Conservation (phyloP, 2,888 invertebrate species). For the Athripsodes cinereus region DNA sequence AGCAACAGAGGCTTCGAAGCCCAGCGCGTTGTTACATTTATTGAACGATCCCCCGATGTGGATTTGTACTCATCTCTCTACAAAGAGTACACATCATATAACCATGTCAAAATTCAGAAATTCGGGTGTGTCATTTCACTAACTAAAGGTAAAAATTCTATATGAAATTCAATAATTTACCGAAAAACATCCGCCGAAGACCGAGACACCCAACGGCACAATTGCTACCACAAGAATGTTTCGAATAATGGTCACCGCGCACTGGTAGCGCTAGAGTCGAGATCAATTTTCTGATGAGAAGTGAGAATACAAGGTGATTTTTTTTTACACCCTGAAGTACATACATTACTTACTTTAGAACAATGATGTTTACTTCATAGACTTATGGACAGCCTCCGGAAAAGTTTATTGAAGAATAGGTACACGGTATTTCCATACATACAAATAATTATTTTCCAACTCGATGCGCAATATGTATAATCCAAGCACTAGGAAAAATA, state of each 20-base stretch:
- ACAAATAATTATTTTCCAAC: no score
- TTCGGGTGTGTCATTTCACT: neutral
- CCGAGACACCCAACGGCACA: conserved; percentile 12
- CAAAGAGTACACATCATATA: neutral
- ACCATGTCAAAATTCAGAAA: neutral
- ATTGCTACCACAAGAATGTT: neutral
- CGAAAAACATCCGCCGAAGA: conserved; percentile 15
- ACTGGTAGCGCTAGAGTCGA: conserved; percentile 14
- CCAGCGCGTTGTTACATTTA: conserved; percentile 22
- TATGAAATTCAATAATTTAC: conserved; percentile 5
- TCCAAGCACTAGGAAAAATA: no score
- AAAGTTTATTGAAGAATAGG: no score
- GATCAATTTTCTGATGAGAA: conserved; percentile 21
- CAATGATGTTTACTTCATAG: no score
- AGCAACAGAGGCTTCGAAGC: conserved; percentile 36
- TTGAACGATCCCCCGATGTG: conserved; percentile 10
- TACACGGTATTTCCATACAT: no score
- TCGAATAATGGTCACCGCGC: conserved; percentile 11
- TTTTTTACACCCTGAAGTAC: no score
- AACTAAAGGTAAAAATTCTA: neutral
- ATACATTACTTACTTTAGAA: no score
- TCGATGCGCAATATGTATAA: no score
- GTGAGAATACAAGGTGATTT: no score
- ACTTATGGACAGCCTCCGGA: no score
- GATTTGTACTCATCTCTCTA: neutral